A percentile compares a stretch with the other conserved stretches of the same genome.
Evolutionary conservation across 2,113 vertebrate species (phyloP).

Genomic region (Malurus melanocephalus): DNA sequence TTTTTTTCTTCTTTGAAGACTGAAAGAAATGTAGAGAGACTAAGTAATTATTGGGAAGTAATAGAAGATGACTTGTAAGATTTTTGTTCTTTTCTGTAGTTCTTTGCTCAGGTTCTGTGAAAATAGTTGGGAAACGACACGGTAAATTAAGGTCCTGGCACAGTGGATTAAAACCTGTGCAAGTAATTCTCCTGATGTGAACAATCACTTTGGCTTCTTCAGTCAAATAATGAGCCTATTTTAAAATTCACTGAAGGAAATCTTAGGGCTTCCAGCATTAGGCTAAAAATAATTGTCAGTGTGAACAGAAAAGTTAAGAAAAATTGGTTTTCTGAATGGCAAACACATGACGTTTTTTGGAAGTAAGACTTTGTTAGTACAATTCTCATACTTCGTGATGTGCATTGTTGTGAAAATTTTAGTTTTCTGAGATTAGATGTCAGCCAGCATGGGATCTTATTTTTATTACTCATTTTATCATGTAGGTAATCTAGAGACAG

Average conservation of each 20-base stretch:
- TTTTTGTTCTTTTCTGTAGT: not conserved
- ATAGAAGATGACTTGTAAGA: not conserved
- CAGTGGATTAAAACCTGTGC: not conserved
- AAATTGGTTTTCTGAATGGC: not conserved
- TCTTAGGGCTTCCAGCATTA: not conserved
- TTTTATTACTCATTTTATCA: not conserved
- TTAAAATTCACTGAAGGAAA: conserved; percentile 17
- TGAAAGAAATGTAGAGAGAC: not conserved
- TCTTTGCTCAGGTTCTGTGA: not conserved
- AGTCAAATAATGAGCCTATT: conserved; percentile 14
- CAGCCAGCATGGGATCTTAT: not conserved
- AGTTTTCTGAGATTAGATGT: not conserved
- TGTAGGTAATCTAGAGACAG: not conserved
- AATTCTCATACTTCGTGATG: not conserved
- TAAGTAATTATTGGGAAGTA: not conserved
- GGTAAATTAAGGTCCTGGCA: not conserved
- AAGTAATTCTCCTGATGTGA: conserved; percentile 11
- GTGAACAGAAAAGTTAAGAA: not conserved
- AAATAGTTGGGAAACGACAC: not conserved
- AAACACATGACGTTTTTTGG: not conserved
- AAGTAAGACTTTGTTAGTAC: not conserved
- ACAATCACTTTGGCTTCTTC: not conserved
- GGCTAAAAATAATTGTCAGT: not conserved
- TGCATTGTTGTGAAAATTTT: not conserved
- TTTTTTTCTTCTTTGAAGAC: not conserved